Base-by-base conservation (phyloP, 2,113 vertebrate genomes). In the Strigops habroptila region DNA sequence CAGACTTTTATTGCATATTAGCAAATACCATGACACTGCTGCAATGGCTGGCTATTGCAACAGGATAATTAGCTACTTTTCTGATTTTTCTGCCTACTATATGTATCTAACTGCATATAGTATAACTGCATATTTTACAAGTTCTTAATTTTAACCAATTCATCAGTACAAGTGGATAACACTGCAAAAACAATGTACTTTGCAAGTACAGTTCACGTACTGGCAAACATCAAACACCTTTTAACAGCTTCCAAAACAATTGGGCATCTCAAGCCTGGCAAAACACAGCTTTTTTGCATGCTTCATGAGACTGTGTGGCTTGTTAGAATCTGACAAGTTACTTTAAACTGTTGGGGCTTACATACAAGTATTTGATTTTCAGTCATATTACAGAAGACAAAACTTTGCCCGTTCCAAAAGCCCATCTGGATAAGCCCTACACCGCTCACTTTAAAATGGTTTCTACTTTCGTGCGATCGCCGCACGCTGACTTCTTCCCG, bases 381-480 rank as follows among this genome's bases (percentile, higher is more conserved):
- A 69, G 43, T 57, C 39, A 1, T 4, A 2, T 31, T 48, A 44
- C 15, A 23, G 10, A 75, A 37, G 39, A 30, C 28, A 55, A 65
- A 70, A 37, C 67, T 68, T 6, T 6, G 9, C 30, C 74, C 19
- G 3, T 44, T 82, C 27, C 44, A 7, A 7, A 51, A 39, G 44
- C 9, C 53, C n/a, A 21, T 3, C 21, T 12, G 27, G 27, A 24
- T 27, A 53, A 67, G 10, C 3, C 9, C 10, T 35, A 46, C 8
- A 12, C 14, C 19, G 52, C 63, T 92, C 7, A 33, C 52, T 82
- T 33, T 0, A 33, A 57, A 43, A n/a, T 14, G 18, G 39, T 37
- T 52, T 30, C 52, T 39, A 12, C 10, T 43, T 7, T 5, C 4
- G 30, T 2, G 33, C 6, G 0, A 12, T 19, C 16, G 2, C 46